phyloP scores from a whole-genome alignment of 2,113 vertebrate genomes.

The Phasianus colchicus region DNA sequence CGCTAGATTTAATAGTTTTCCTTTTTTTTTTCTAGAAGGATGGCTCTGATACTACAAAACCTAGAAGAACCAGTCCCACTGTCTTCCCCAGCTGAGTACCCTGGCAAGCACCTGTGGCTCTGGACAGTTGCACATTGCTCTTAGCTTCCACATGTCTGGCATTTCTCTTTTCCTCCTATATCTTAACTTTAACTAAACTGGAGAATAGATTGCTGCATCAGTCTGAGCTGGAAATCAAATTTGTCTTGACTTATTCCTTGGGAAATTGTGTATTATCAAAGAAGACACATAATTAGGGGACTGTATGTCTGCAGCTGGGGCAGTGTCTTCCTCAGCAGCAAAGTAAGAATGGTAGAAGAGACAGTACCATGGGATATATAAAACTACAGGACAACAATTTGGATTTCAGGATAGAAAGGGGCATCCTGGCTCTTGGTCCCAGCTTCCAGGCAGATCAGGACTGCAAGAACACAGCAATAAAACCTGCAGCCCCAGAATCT shows the following conservation, averaged over 20 bases:
- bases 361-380: rapidly evolving
- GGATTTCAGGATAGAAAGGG: not conserved
- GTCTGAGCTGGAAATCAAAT: not conserved
- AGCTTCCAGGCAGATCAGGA: not conserved
- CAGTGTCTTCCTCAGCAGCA: not conserved
- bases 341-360: not conserved
- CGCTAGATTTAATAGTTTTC: not conserved
- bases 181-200: too few species aligned
- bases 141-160: too few species aligned
- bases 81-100: not conserved
- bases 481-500: not conserved
- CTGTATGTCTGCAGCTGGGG: rapidly evolving
- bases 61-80: not conserved
- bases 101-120: not conserved
- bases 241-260: not conserved
- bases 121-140: too few species aligned
- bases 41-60: not conserved
- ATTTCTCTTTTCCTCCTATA: not conserved
- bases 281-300: not conserved
- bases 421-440: not conserved
- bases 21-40: not conserved
- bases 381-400: not conserved
- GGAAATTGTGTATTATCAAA: not conserved
- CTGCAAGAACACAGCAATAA: not conserved
- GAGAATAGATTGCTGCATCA: too few species aligned